phyloP scores from a whole-genome alignment of 2,113 vertebrate species.

The Phrynosoma blainvillii region DNA sequence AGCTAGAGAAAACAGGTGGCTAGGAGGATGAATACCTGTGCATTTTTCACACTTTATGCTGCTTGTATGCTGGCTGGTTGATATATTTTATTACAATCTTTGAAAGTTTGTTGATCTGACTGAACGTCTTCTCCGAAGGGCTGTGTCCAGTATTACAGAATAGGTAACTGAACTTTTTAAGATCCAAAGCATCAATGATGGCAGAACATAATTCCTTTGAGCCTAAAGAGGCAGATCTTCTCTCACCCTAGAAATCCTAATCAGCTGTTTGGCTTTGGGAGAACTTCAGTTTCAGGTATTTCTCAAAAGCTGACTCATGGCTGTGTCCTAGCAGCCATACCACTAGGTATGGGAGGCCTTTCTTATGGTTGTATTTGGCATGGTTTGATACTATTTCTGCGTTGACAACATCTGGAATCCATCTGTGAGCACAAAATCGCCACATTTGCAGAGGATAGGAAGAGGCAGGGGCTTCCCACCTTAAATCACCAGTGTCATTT shows the following conservation, averaged over 20 bases:
- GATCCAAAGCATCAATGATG: background rate
- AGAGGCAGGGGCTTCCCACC: constrained; percentile 33
- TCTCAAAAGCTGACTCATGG: background rate
- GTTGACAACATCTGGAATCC: constrained; percentile 58
- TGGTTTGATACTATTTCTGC: background rate
- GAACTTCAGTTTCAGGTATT: background rate
- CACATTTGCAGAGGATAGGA: constrained; percentile 18
- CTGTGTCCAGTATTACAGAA: background rate
- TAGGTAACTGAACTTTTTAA: background rate
- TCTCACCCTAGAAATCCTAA: background rate
- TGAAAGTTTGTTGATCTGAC: no score
- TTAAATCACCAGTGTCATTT: no score
- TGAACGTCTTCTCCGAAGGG: background rate
- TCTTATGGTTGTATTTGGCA: background rate
- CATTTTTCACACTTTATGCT: background rate
- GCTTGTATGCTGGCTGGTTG: background rate
- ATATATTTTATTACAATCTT: background rate
- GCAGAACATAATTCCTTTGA: background rate
- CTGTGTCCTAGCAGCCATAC: fast-evolving
- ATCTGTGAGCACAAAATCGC: constrained; percentile 33
- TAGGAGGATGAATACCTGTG: background rate
- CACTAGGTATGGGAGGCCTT: constrained; percentile 1
- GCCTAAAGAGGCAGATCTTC: background rate
- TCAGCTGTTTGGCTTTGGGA: background rate
- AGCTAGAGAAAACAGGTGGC: background rate